phyloP scores from a whole-genome alignment of 2,888 invertebrate genomes.

The Machimus rusticus region DNA sequence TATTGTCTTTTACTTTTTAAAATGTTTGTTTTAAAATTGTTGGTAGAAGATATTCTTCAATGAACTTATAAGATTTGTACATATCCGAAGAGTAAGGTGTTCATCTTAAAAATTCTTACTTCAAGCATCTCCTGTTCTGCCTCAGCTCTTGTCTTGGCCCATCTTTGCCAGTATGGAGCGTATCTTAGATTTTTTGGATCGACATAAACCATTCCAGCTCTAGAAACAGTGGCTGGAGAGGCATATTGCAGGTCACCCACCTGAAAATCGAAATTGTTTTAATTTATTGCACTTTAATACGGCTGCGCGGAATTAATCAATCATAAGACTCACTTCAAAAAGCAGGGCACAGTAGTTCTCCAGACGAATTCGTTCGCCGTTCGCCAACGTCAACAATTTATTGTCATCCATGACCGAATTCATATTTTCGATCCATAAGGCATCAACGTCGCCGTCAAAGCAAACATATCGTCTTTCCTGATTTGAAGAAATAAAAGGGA shows the following conservation, averaged over 20 bases:
- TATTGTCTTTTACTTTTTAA: no score
- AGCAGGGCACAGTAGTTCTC: slow-evolving; percentile 82
- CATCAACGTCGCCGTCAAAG: slow-evolving; percentile 94
- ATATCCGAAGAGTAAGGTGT: no score
- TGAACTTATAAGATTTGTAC: no score
- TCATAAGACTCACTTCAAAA: slow-evolving; percentile 72
- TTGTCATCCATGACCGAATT: slow-evolving; percentile 98
- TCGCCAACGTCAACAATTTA: slow-evolving; percentile 85
- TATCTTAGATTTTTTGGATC: slow-evolving; percentile 91
- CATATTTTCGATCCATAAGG: slow-evolving; percentile 96
- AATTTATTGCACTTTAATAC: not conserved
- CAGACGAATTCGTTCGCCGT: slow-evolving; percentile 86
- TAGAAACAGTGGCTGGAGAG: slow-evolving; percentile 90
- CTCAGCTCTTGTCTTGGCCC: slow-evolving; percentile 70
- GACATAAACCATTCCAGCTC: slow-evolving; percentile 94
- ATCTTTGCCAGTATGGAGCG: slow-evolving; percentile 85
- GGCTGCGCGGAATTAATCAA: slow-evolving; percentile 40
- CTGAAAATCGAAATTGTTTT: slow-evolving; percentile 56
- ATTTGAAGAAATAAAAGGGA: slow-evolving; percentile 44
- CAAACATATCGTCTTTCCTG: slow-evolving; percentile 83
- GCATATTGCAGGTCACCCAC: slow-evolving; percentile 89
- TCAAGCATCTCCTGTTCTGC: slow-evolving; percentile 65
- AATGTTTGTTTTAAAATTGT: no score
- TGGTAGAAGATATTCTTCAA: not conserved
- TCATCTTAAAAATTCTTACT: slow-evolving; percentile 44